Percentiles rank a stretch among this genome's conserved stretches.
Evolutionary conservation across 2,888 invertebrate species (phyloP).

Genomic region (Dicyrtomina minuta): DNA sequence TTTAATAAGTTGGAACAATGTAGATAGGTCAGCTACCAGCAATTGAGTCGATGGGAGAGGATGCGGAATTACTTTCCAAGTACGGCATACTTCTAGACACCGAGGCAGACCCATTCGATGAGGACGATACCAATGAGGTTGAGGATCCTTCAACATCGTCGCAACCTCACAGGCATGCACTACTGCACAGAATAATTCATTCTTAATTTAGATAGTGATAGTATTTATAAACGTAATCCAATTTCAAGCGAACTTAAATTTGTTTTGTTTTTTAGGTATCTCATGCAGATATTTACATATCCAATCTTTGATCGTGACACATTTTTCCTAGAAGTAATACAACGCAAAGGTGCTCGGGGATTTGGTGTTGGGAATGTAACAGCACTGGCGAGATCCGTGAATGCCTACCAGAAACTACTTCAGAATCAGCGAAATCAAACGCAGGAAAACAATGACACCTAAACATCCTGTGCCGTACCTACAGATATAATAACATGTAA

Average conservation of each 20-base stretch:
- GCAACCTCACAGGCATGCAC: slow-evolving; percentile 11
- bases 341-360: slow-evolving; percentile 58
- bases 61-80: slow-evolving; percentile 55
- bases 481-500: neutral
- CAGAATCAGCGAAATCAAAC: neutral
- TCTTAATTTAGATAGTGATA: neutral
- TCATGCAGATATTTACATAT: slow-evolving; percentile 59
- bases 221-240: neutral
- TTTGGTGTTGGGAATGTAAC: slow-evolving; percentile 60
- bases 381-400: slow-evolving; percentile 58
- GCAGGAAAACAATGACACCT: slow-evolving; percentile 1
- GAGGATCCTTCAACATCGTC: neutral
- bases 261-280: slow-evolving; percentile 54
- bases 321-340: slow-evolving; percentile 60
- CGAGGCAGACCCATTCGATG: slow-evolving; percentile 56
- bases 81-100: slow-evolving; percentile 58
- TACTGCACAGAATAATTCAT: neutral
- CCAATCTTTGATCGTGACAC: slow-evolving; percentile 58
- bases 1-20: neutral
- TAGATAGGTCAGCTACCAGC: slow-evolving; percentile 55
- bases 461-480: too few relatives aligned
- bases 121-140: neutral
- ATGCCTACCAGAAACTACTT: slow-evolving; percentile 48
- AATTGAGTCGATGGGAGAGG: slow-evolving; percentile 55
- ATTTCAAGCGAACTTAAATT: neutral